Conservation (phyloP, 2,888 invertebrate genomes). For the Panzeria rudis region DNA sequence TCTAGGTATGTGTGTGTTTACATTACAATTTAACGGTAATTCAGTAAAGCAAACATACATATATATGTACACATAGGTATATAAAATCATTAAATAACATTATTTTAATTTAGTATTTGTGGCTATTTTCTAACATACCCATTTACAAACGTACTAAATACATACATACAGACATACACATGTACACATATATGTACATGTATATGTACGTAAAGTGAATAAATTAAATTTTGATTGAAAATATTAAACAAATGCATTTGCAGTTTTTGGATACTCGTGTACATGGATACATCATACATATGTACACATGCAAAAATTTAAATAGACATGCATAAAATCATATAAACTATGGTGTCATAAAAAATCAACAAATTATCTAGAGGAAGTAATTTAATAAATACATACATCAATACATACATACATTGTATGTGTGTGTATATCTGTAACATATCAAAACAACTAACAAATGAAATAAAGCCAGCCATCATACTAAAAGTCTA, state of each 20-base stretch:
- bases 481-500: conserved; percentile 1
- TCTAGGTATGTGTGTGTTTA: background rate
- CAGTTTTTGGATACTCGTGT: background rate
- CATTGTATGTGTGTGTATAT: background rate
- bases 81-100: background rate
- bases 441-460: conserved; percentile 20
- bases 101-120: background rate
- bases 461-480: conserved; percentile 6
- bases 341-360: conserved; percentile 13
- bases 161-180: background rate
- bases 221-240: background rate
- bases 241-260: background rate
- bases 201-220: background rate
- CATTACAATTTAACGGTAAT: background rate
- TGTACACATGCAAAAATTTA: background rate
- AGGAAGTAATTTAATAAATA: conserved; percentile 1
- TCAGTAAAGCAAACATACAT: background rate
- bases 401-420: background rate
- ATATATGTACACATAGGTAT: background rate
- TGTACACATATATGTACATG: background rate
- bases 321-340: background rate
- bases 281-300: conserved; percentile 8
- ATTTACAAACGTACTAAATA: background rate
- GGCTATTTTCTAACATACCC: background rate
- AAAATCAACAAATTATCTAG: conserved; percentile 4